phyloP scores from a whole-genome alignment of 2,888 invertebrate genomes.

The Torymus auratus region DNA sequence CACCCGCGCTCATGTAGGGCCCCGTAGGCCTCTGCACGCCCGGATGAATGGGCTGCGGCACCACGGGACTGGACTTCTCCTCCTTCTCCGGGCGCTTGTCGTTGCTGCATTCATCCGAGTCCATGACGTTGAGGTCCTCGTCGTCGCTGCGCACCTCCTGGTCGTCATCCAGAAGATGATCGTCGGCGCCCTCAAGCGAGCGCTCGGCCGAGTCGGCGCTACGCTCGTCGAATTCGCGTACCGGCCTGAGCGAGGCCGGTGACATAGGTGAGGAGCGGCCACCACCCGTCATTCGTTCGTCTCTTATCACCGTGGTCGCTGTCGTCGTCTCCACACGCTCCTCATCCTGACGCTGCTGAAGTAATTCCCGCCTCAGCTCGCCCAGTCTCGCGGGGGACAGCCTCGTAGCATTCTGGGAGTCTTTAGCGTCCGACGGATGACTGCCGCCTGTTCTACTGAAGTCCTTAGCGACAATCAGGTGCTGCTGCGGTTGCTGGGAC shows the following conservation, averaged over 20 bases:
- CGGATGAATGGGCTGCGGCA: constrained; percentile 83
- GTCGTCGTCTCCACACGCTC: background rate
- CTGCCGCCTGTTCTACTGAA: constrained; percentile 68
- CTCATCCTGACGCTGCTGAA: constrained; percentile 11
- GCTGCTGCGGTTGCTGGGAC: constrained; percentile 65
- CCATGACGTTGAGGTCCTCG: constrained; percentile 75
- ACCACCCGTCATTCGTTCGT: too few species aligned
- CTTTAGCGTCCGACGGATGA: constrained; percentile 67
- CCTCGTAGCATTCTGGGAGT: constrained; percentile 20
- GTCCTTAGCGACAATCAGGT: constrained; percentile 70
- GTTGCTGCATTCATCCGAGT: constrained; percentile 69
- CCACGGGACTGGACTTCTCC: constrained; percentile 79
- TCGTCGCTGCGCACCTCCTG: constrained; percentile 72
- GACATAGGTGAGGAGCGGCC: too few species aligned
- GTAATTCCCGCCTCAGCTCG: constrained; percentile 19
- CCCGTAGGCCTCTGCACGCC: constrained; percentile 80
- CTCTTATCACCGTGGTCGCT: too few species aligned
- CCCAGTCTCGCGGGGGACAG: constrained; percentile 20
- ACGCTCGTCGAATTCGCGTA: constrained; percentile 70
- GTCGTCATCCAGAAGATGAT: constrained; percentile 35
- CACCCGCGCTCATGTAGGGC: constrained; percentile 77
- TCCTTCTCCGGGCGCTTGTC: constrained; percentile 64
- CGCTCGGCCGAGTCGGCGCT: constrained; percentile 67
- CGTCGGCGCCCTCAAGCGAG: constrained; percentile 29
- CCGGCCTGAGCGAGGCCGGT: constrained; percentile 58